Evolutionary conservation across 2,888 invertebrate genomes (phyloP).

Genomic region (Tetramorium bicarinatum): DNA sequence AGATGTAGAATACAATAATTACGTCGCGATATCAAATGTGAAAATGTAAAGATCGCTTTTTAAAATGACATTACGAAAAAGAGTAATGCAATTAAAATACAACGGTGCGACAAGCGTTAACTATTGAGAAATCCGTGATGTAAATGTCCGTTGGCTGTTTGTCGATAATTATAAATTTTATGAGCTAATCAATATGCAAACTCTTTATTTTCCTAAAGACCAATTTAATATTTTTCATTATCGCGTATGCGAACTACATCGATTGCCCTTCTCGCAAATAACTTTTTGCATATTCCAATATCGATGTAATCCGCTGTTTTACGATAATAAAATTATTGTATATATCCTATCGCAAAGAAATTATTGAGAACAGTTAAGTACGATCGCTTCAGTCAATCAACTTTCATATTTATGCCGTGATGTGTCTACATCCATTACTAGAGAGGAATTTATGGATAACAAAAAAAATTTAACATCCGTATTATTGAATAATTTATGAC

Average conservation of each 20-base stretch:
- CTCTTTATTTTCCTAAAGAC: constrained; percentile 21
- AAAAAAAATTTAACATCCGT: constrained; percentile 1
- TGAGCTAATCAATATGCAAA: constrained; percentile 32
- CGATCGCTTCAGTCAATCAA: constrained; percentile 15
- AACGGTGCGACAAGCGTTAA: background rate
- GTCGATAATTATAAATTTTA: constrained; percentile 24
- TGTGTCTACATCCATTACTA: background rate
- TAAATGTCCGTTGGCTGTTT: background rate
- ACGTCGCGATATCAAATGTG: background rate
- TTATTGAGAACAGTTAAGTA: background rate
- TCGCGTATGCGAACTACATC: background rate
- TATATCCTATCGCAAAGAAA: background rate
- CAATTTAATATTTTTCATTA: constrained; percentile 36
- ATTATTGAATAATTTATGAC: constrained; percentile 22
- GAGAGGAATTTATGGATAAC: background rate
- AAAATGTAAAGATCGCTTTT: background rate
- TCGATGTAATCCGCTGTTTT: constrained; percentile 1
- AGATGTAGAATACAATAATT: background rate
- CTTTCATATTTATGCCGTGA: constrained; percentile 12
- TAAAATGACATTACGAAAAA: background rate
- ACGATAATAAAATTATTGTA: constrained; percentile 8
- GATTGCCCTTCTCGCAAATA: background rate
- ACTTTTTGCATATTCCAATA: constrained; percentile 7
- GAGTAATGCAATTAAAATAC: background rate
- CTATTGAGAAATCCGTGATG: background rate